Base-by-base conservation (phyloP, 2,888 invertebrate species). In the Polydrusus cervinus region DNA sequence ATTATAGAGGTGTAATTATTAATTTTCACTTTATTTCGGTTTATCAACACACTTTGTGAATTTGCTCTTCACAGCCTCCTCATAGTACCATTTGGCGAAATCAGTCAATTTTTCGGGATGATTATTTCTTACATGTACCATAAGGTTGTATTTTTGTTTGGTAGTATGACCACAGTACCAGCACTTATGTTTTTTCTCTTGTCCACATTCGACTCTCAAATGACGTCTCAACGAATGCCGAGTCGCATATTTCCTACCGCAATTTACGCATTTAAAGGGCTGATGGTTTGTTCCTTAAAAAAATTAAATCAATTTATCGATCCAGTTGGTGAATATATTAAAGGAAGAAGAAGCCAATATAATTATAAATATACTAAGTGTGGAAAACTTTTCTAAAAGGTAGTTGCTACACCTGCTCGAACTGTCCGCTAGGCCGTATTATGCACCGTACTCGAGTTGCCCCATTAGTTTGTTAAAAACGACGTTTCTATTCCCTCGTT, bases 61-160 rank as follows among this genome's bases (percentile, higher is more conserved):
- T 13, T 62, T 20, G 14, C 5, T 64, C n/a, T 49, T 64, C 8
- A 61, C 14, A 43, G 45, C 47, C 30, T 62, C 25, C 13, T 47
- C 62, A 14, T 64, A 64, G 14, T 64, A 64, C 64, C 64, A 64
- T 11, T 47, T 45, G 14, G 53, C 49, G 38, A 51, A 66, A 8
- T 16, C 9, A 3, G 6, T 14, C 3, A 66, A 14, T 1, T 8
- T 62, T 20, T 70, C 40, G 9, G 70, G 62, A 62, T 70, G 70
- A 20, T 20, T 7, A 8, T 53, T 70, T 20, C 51, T 70, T 6
- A 70, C 70, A 43, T 79, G 79, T n/a, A 73, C n/a, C 47, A 68
- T 78, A 18, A 79, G 30, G 47, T 77, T 75, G 10, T 69, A 74
- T 18, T 78, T 78, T 20, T 71, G 72, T 62, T 79, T 75, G 6